Evolutionary conservation across 2,888 invertebrate genomes (phyloP).

Genomic region (Dugesia japonica): DNA sequence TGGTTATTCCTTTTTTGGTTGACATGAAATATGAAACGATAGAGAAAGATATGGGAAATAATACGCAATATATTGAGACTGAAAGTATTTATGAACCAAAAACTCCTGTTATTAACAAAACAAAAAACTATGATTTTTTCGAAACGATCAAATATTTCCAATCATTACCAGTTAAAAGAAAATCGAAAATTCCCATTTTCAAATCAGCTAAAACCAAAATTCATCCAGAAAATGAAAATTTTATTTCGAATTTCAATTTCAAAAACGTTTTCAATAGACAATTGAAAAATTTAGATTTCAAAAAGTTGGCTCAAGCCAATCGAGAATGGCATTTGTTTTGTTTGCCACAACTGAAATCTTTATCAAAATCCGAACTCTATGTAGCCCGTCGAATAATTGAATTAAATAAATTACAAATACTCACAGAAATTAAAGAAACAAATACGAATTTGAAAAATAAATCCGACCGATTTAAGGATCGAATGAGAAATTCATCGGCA

Average conservation of each 20-base stretch:
- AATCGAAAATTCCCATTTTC: conserved; percentile 5
- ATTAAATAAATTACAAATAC: neutral
- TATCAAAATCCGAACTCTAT: neutral
- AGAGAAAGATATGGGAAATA: neutral
- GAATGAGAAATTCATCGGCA: neutral
- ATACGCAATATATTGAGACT: neutral
- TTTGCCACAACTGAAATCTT: neutral
- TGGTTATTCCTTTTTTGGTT: neutral
- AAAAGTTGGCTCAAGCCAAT: neutral
- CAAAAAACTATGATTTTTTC: neutral
- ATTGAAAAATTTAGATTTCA: neutral
- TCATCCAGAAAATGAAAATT: neutral
- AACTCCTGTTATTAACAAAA: neutral
- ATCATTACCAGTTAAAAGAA: neutral
- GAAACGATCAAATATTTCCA: neutral
- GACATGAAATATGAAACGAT: neutral
- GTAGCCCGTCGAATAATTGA: neutral
- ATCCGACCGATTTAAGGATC: neutral
- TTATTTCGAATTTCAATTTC: neutral
- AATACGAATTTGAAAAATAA: neutral
- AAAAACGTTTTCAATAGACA: conserved; percentile 14
- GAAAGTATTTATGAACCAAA: neutral
- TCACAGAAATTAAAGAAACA: neutral
- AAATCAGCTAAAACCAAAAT: neutral
- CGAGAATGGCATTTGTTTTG: neutral